phyloP scores from a whole-genome alignment of 2,888 invertebrate genomes.

The Deroplatys truncata region DNA sequence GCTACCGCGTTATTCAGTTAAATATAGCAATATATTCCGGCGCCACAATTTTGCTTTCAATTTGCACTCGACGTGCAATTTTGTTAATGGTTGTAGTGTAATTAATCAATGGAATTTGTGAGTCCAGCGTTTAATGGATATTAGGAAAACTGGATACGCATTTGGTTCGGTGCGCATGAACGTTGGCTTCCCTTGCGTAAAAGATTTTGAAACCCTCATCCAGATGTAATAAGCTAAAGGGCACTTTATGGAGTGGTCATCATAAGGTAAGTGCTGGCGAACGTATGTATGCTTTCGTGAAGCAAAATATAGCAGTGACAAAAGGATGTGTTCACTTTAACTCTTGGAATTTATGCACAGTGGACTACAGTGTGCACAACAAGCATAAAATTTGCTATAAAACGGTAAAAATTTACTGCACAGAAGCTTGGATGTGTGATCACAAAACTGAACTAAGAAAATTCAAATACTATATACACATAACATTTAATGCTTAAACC shows the following conservation, averaged over 20 bases:
- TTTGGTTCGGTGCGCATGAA: not conserved
- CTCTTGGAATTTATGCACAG: too few relatives aligned
- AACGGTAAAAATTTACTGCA: too few relatives aligned
- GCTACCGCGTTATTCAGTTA: not conserved
- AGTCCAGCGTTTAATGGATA: not conserved
- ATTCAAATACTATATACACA: too few relatives aligned
- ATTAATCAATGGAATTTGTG: not conserved
- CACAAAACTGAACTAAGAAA: too few relatives aligned
- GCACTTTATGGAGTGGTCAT: not conserved
- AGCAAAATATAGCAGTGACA: too few relatives aligned
- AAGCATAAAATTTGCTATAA: too few relatives aligned
- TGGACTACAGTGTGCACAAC: too few relatives aligned
- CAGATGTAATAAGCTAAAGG: not conserved
- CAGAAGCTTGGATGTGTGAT: too few relatives aligned
- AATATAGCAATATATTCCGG: not conserved
- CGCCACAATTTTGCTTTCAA: not conserved
- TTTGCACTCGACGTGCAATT: not conserved
- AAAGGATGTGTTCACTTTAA: too few relatives aligned
- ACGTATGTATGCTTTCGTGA: too few relatives aligned
- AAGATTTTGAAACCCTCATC: not conserved
- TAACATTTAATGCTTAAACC: too few relatives aligned
- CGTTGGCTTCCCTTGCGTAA: not conserved
- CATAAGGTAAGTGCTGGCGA: not conserved
- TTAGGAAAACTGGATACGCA: not conserved
- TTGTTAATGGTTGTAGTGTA: not conserved